phyloP scores from a whole-genome alignment of 2,113 vertebrate species.

The Todiramphus chloris region DNA sequence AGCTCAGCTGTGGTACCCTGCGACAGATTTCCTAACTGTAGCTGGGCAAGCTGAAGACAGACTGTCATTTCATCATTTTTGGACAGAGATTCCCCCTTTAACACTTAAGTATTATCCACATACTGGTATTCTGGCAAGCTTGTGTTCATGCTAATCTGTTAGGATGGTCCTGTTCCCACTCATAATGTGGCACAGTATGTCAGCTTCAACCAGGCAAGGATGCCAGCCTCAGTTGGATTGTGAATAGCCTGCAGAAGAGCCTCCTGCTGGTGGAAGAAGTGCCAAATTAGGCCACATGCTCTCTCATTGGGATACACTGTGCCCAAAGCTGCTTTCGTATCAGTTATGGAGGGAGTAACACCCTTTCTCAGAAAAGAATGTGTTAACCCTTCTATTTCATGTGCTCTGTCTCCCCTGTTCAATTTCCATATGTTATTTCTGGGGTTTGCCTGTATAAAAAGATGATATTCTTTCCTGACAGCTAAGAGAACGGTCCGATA shows the following conservation, averaged over 20 bases:
- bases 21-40: constrained; percentile 31
- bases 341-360: background rate
- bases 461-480: background rate
- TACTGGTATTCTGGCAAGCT: constrained; percentile 56
- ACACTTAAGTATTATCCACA: constrained; percentile 53
- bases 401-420: background rate
- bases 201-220: constrained; percentile 12
- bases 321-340: constrained; percentile 15
- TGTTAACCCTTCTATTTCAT: background rate
- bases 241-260: constrained; percentile 51
- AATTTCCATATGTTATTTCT: background rate
- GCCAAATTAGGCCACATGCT: constrained; percentile 68
- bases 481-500: background rate
- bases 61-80: constrained; percentile 38
- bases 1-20: constrained; percentile 34
- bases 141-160: constrained; percentile 44
- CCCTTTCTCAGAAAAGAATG: background rate
- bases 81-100: constrained; percentile 51
- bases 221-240: constrained; percentile 50
- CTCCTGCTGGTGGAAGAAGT: constrained; percentile 48
- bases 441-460: background rate
- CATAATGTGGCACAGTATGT: constrained; percentile 53
- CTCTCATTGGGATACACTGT: background rate
- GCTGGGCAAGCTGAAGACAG: constrained; percentile 49
- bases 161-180: constrained; percentile 54